A percentile compares a stretch with the other conserved stretches of the same genome.
These are phyloP conservation scores for Heliconius erato DNA, from an alignment of 2,888 invertebrate species.

Conservation along the genomic window DNA sequence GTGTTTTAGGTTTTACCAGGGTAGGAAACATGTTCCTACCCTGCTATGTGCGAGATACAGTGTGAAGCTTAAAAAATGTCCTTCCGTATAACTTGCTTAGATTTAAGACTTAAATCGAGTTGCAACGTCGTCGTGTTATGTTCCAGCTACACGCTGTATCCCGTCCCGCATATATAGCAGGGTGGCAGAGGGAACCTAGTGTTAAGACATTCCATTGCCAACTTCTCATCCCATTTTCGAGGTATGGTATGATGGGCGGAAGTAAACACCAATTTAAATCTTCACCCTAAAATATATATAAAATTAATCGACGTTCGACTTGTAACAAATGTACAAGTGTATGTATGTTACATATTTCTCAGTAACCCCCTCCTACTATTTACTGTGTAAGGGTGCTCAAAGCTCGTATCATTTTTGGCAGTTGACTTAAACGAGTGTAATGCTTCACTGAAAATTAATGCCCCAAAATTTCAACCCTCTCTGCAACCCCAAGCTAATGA, in stretches of 20 bases:
- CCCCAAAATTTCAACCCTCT: slow-evolving; percentile 20
- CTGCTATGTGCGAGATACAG: too few relatives aligned
- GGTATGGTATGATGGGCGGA: too few relatives aligned
- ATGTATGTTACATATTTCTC: background rate
- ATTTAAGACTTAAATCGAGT: too few relatives aligned
- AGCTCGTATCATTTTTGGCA: slow-evolving; percentile 22
- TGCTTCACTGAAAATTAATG: slow-evolving; percentile 21
- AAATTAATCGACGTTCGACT: too few relatives aligned
- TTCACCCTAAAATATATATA: too few relatives aligned
- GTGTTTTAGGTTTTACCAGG: background rate
- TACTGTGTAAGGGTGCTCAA: background rate
- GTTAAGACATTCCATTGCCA: too few relatives aligned
- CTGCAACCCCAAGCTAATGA: background rate
- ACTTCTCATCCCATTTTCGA: too few relatives aligned
- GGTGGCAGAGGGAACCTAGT: background rate
- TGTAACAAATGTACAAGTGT: background rate
- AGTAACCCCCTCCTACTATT: background rate
- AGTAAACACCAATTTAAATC: too few relatives aligned
- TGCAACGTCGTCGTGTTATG: too few relatives aligned
- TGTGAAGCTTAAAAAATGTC: background rate
- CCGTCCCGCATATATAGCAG: too few relatives aligned
- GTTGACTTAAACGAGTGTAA: slow-evolving; percentile 30
- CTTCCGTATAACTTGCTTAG: background rate
- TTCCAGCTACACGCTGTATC: too few relatives aligned
- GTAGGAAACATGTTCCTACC: too few relatives aligned